phyloP scores from a whole-genome alignment of 2,113 vertebrate species.

The Gymnocephalus cernua region DNA sequence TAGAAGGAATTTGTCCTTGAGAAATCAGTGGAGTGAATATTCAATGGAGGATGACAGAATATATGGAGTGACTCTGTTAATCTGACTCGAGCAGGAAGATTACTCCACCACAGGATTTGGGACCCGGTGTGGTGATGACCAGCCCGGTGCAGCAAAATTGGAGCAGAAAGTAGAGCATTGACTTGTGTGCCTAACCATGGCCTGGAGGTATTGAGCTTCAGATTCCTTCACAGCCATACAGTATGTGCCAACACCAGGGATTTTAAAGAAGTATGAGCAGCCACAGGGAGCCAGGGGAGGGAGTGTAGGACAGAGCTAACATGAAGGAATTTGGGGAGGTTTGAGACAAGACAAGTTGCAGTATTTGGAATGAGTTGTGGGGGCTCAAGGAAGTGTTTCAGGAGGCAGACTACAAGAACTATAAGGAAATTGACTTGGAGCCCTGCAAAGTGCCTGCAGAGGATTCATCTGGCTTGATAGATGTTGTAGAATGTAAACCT shows the following conservation, averaged over 20 bases:
- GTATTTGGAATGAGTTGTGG: constrained; percentile 20
- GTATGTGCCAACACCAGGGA: constrained; percentile 28
- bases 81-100: constrained; percentile 36
- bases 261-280: constrained; percentile 41
- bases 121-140: constrained; percentile 33
- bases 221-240: constrained; percentile 10
- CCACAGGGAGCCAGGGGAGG: constrained; percentile 15
- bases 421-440: constrained; percentile 24
- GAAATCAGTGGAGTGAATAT: constrained; percentile 1
- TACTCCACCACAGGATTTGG: constrained; percentile 30
- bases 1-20: not conserved
- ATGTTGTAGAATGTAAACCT: constrained; percentile 36
- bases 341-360: constrained; percentile 24
- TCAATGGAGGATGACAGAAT: constrained; percentile 4
- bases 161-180: constrained; percentile 30
- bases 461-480: constrained; percentile 18
- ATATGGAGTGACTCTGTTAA: constrained; percentile 32
- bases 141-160: constrained; percentile 32
- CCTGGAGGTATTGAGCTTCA: constrained; percentile 43
- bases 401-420: constrained; percentile 22
- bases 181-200: constrained; percentile 31
- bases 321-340: constrained; percentile 39
- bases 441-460: constrained; percentile 32
- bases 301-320: constrained; percentile 28
- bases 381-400: constrained; percentile 18